Percentiles rank a stretch among this genome's conserved stretches.
phyloP scores from a whole-genome alignment of 1,140 invertebrate species.

The Eriosoma lanigerum region DNA sequence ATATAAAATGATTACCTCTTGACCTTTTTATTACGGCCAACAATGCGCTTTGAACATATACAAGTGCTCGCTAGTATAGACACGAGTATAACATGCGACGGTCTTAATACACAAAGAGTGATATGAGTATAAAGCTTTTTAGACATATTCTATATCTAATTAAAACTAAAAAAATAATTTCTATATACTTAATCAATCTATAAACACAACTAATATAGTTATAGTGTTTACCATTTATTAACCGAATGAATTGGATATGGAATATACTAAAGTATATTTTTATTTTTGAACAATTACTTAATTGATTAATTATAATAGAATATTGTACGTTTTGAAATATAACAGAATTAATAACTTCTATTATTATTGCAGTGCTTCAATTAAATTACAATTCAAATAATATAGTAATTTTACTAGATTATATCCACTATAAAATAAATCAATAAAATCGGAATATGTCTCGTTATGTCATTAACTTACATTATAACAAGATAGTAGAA shows the following conservation, averaged over 20 bases:
- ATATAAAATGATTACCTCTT: conserved; percentile 23
- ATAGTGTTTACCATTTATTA: neutral
- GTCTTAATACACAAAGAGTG: too few species aligned
- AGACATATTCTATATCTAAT: neutral
- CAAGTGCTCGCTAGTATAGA: too few species aligned
- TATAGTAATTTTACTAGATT: too few species aligned
- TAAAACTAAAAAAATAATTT: neutral
- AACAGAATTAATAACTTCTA: neutral
- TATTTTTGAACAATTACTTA: neutral
- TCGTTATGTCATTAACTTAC: too few species aligned
- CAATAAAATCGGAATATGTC: too few species aligned
- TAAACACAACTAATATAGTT: neutral
- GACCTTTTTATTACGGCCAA: conserved; percentile 10
- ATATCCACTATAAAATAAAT: too few species aligned
- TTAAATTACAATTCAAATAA: too few species aligned
- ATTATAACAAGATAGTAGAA: too few species aligned
- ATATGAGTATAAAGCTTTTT: neutral
- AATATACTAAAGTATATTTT: neutral
- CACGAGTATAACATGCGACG: neutral
- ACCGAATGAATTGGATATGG: neutral
- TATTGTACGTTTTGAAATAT: neutral
- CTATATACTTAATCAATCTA: neutral
- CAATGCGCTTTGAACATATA: neutral
- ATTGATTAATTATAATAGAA: too few species aligned
- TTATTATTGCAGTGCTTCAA: neutral